These are phyloP conservation scores for Sinocyclocheilus rhinocerous DNA, from an alignment of 2,113 vertebrate genomes.

Conservation along the genomic window DNA sequence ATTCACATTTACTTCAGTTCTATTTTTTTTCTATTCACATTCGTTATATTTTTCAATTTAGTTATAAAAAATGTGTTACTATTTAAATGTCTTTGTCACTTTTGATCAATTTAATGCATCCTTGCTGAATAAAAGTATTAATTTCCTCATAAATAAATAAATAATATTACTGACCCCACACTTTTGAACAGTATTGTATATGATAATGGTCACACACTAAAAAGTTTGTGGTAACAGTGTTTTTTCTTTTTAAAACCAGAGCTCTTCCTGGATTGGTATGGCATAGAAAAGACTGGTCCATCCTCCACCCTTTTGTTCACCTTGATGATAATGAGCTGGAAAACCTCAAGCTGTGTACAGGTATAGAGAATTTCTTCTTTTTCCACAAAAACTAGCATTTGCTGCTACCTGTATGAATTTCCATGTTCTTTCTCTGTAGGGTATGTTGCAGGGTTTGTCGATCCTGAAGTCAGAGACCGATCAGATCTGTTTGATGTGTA, in stretches of 20 bases:
- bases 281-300: slow-evolving; percentile 95
- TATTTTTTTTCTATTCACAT: too few species aligned
- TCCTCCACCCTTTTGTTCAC: slow-evolving; percentile 89
- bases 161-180: neutral
- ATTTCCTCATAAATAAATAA: too few species aligned
- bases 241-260: slow-evolving; percentile 67
- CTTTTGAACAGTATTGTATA: neutral
- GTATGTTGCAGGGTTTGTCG: slow-evolving; percentile 89
- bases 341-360: slow-evolving; percentile 85
- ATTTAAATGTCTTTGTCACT: neutral
- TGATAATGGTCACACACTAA: neutral
- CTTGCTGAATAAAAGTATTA: neutral
- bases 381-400: neutral
- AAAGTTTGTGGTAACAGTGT: neutral
- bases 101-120: neutral
- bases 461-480: slow-evolving; percentile 85
- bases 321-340: slow-evolving; percentile 84
- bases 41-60: too few species aligned
- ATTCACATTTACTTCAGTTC: too few species aligned
- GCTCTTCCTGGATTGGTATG: slow-evolving; percentile 88
- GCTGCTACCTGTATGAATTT: neutral
- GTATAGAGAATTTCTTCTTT: slow-evolving; percentile 66
- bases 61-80: neutral
- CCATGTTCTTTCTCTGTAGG: slow-evolving; percentile 70
- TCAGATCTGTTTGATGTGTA: slow-evolving; percentile 89